Conservation (phyloP, 2,797 vertebrate genomes). For the Chaenodraco wilsoni region DNA sequence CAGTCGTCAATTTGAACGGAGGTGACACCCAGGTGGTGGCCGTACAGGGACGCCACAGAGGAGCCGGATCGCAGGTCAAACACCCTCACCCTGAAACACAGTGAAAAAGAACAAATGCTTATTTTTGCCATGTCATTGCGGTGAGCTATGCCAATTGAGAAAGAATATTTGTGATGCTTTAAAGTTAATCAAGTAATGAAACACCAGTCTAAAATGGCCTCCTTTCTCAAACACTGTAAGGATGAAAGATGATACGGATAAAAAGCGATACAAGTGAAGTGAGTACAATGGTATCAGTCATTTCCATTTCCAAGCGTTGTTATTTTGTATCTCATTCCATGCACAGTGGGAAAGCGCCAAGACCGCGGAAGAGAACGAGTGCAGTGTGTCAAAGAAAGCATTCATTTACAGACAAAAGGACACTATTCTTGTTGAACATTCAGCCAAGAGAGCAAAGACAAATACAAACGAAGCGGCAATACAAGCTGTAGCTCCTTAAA, state of each 20-base stretch:
- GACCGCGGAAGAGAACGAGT: background rate
- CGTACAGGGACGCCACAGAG: conserved; percentile 85
- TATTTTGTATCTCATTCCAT: conserved; percentile 26
- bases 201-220: background rate
- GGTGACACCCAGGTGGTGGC: conserved; percentile 91
- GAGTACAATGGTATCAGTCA: conserved; percentile 33
- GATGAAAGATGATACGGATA: background rate
- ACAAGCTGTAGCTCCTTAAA: background rate
- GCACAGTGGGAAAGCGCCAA: conserved; percentile 25
- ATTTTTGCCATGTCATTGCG: background rate
- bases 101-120: background rate
- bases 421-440: conserved; percentile 19
- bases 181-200: too few relatives aligned
- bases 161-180: background rate
- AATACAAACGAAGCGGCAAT: conserved; percentile 16
- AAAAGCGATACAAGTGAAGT: background rate
- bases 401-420: conserved; percentile 66
- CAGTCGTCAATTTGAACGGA: conserved; percentile 92
- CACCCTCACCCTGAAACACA: conserved; percentile 86
- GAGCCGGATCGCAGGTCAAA: conserved; percentile 86
- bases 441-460: conserved; percentile 28
- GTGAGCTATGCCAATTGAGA: background rate
- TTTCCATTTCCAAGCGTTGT: conserved; percentile 17
- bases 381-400: conserved; percentile 50
- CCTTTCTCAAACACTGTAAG: background rate